Base-by-base conservation (phyloP, 2,113 vertebrate genomes). In the Myotis brandtii region DNA sequence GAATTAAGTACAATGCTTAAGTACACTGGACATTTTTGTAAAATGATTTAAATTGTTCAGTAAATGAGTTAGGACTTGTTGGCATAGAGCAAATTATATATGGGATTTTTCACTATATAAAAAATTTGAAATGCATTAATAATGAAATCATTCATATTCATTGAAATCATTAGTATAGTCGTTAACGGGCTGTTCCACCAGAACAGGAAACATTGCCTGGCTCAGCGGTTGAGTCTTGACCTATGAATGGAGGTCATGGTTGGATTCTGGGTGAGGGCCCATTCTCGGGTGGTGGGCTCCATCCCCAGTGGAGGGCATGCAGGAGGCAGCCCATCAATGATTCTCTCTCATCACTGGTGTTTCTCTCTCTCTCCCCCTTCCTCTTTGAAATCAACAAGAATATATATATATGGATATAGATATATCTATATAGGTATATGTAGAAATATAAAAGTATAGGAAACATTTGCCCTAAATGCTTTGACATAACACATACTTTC, bases 1-100 rank as follows among this genome's bases (percentile, higher is more conserved):
- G 43, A 59, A 64, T 79, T 76, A 72, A 91, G 25, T 50, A 93
- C 76, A 91, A 75, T 48, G 27, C 20, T 56, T 81, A 81, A 94
- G 23, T 48, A 86, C 30, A 16, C 3, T 62, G 34, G 34, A 86
- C 21, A 54, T 66, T 84, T 40, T 40, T 72, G 37, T 34, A 6
- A 77, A 79, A 1, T 34, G 16, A 59, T 52, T 66, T 23, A 80
- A 93, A 89, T 40, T 59, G 17, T 70, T 94, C 23, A 73, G 64
- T 46, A 89, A 89, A 52, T 23, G 76, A 70, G 4, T 21, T 30
- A 54, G 21, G 20, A 52, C 75, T 92, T 70, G 56, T 75, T 66
- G 50, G 37, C 43, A 76, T 9, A 86, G 64, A 40, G n/a, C 30
- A 85, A 89, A 82, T 27, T 11, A 75, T 40, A 64, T 11, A 62